These are phyloP conservation scores for Blennius ocellaris DNA, from an alignment of 2,113 vertebrate genomes.

Conservation along the genomic window DNA sequence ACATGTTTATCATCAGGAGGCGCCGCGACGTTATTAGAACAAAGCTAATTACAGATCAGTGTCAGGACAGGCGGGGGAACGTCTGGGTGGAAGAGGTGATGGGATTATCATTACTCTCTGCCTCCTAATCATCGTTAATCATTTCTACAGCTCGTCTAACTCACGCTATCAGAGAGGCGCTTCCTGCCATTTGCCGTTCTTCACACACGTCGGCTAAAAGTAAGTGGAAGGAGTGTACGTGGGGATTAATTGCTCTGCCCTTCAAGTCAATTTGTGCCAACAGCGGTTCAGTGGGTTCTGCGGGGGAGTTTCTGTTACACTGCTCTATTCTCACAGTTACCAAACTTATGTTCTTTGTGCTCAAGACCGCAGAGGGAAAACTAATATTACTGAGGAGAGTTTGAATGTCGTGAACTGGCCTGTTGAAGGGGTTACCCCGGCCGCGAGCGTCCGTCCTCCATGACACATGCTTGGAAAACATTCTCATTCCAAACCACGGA, in stretches of 20 bases:
- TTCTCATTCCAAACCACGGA: too few relatives aligned
- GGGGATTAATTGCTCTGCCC: conserved; percentile 43
- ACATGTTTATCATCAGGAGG: conserved; percentile 20
- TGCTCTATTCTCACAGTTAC: conserved; percentile 24
- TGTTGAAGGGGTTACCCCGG: not conserved
- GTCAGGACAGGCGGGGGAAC: conserved; percentile 3
- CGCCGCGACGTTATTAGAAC: conserved; percentile 37
- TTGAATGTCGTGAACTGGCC: not conserved
- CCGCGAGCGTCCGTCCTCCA: not conserved
- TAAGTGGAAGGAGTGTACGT: conserved; percentile 24
- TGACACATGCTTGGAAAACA: not conserved
- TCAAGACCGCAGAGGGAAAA: not conserved
- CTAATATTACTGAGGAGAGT: not conserved
- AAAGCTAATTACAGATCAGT: conserved; percentile 28
- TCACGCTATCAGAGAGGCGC: not conserved
- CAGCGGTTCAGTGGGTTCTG: conserved; percentile 32
- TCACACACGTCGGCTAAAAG: conserved; percentile 8
- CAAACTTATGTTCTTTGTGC: conserved; percentile 2
- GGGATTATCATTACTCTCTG: conserved; percentile 31
- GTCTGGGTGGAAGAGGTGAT: conserved; percentile 5
- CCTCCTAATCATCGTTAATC: conserved; percentile 26
- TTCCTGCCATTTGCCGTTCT: conserved; percentile 15
- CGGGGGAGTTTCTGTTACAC: conserved; percentile 11
- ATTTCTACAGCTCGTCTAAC: not conserved
- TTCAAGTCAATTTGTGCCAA: conserved; percentile 36